Percentiles rank a stretch among this genome's conserved stretches.
Conservation (phyloP, 2,888 invertebrate species). For the Drosophila emarginata region DNA sequence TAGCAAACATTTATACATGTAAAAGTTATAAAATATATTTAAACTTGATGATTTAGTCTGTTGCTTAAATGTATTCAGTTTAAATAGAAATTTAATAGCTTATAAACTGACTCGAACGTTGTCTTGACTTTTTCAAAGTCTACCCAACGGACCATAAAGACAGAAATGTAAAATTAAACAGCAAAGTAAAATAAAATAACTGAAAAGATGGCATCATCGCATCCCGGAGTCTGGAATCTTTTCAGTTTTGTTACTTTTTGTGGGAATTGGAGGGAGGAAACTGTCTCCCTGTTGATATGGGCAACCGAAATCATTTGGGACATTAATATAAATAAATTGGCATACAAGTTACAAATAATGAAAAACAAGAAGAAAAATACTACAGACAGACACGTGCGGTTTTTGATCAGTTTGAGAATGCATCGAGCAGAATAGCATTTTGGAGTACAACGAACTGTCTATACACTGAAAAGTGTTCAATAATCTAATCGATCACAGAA, state of each 20-base stretch:
- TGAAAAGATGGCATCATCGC: conserved; percentile 1
- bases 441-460: neutral
- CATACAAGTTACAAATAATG: conserved; percentile 23
- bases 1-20: neutral
- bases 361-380: conserved; percentile 23
- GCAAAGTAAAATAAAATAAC: conserved; percentile 10
- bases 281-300: conserved; percentile 41
- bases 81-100: too few relatives aligned
- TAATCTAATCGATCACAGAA: too few relatives aligned
- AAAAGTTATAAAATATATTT: too few relatives aligned
- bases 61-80: too few relatives aligned
- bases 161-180: conserved; percentile 3
- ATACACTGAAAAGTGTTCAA: neutral
- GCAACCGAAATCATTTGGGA: conserved; percentile 44
- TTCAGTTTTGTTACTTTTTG: neutral
- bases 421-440: neutral
- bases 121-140: neutral
- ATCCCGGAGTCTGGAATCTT: conserved; percentile 9
- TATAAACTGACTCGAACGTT: too few relatives aligned
- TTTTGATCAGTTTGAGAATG: conserved; percentile 13
- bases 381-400: conserved; percentile 32
- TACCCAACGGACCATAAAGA: neutral
- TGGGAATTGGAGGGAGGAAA: neutral
- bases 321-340: conserved; percentile 48
- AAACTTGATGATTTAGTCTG: too few relatives aligned